phyloP scores from a whole-genome alignment of 2,113 vertebrate species.

The Probosciger aterrimus region DNA sequence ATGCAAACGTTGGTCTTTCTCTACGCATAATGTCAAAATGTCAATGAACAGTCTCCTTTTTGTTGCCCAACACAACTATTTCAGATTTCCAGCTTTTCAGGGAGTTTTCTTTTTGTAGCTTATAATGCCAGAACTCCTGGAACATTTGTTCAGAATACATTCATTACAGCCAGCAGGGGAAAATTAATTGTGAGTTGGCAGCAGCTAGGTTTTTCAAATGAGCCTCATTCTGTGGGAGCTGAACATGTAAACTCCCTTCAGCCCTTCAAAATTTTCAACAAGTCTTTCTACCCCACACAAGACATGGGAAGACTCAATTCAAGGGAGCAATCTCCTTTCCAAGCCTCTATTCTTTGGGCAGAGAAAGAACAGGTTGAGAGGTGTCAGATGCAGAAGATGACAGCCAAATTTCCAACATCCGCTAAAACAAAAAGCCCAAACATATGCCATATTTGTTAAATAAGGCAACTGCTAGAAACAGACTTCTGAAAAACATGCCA shows the following conservation, averaged over 20 bases:
- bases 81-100: neutral
- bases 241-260: neutral
- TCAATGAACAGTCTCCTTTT: neutral
- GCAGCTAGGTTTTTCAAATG: neutral
- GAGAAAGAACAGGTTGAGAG: neutral
- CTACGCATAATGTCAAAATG: neutral
- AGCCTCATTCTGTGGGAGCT: neutral
- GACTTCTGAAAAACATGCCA: neutral
- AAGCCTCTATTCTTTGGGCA: neutral
- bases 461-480: neutral
- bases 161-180: neutral
- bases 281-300: neutral
- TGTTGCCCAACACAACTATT: neutral
- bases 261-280: neutral
- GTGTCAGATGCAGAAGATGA: neutral
- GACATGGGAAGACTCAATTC: neutral
- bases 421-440: neutral
- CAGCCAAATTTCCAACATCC: neutral
- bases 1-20: neutral
- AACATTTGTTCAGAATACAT: conserved; percentile 2
- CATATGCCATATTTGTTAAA: neutral
- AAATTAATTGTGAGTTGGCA: conserved; percentile 23
- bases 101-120: neutral
- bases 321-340: neutral
- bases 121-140: neutral